Base-by-base conservation (phyloP, 1,140 invertebrate genomes). In the Scaptodrosophila lebanonensis region DNA sequence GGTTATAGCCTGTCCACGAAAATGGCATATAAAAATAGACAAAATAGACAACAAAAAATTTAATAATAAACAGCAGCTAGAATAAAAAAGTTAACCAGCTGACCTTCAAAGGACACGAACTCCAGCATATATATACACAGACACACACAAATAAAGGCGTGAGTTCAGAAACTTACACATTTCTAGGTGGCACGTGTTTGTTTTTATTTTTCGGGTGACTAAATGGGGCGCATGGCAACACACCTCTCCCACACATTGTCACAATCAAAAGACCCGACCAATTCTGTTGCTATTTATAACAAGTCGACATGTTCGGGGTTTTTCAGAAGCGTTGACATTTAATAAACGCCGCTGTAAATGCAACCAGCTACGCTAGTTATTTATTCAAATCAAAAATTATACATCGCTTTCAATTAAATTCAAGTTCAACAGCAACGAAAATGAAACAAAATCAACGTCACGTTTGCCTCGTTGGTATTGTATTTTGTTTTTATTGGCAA, bases 91-190 rank as follows among this genome's bases (percentile, higher is more conserved):
- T 67, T 50, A 63, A 53, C n/a, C n/a, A n/a, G n/a, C n/a, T 83
- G 79, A 83, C 79, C 79, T 83, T 83, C 79, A 73, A 84, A 83
- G 79, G 79, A 83, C 79, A 83, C 68, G 49, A 57, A 57, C 48
- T 50, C 45, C 38, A 51, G 53, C 48, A 12, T 15, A n/a, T n/a
- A n/a, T n/a, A n/a, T n/a, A n/a, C n/a, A n/a, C n/a, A n/a, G n/a
- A n/a, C n/a, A n/a, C n/a, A n/a, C n/a, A n/a, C n/a, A n/a, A n/a
- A n/a, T n/a, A n/a, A n/a, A n/a, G n/a, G n/a, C n/a, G n/a, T n/a
- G n/a, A n/a, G n/a, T n/a, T n/a, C n/a, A n/a, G n/a, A n/a, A n/a
- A n/a, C n/a, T n/a, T n/a, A n/a, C n/a, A n/a, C n/a, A n/a, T n/a
- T n/a, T n/a, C n/a, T n/a, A n/a, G n/a, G n/a, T n/a, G n/a, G n/a